phyloP scores from a whole-genome alignment of 2,113 vertebrate species.

The Pachycephala philippinensis region DNA sequence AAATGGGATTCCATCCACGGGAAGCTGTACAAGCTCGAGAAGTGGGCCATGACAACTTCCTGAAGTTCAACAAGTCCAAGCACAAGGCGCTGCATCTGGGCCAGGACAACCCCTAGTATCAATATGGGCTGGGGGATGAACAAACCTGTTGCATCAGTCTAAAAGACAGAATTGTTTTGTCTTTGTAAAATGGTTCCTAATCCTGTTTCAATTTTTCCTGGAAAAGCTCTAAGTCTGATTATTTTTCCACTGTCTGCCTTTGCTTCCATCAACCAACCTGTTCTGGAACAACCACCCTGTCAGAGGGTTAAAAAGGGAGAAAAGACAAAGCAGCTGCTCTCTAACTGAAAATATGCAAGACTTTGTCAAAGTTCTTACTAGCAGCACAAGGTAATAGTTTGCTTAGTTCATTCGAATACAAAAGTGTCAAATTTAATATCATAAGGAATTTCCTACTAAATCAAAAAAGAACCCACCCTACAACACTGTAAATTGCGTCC shows the following conservation, averaged over 20 bases:
- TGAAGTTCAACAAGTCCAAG: neutral
- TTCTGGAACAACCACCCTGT: neutral
- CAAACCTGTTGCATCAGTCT: neutral
- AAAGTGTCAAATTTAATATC: neutral
- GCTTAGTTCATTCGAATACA: neutral
- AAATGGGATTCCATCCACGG: neutral
- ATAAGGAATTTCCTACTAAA: too few relatives aligned
- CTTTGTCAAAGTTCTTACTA: neutral
- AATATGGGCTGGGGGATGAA: neutral
- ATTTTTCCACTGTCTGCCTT: neutral
- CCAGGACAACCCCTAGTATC: neutral
- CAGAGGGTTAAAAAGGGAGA: neutral
- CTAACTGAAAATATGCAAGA: neutral
- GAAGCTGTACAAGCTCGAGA: too few relatives aligned
- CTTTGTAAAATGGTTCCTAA: neutral
- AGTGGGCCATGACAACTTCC: neutral
- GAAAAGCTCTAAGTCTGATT: neutral
- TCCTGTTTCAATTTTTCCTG: neutral
- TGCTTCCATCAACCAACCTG: neutral
- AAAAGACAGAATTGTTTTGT: neutral
- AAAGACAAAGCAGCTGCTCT: neutral
- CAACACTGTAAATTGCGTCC: neutral
- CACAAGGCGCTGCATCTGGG: too few relatives aligned
- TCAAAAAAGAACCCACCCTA: accelerated
- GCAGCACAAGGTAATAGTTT: neutral